Base-by-base conservation (phyloP, 2,888 invertebrate species). In the Xylocampa areola region DNA sequence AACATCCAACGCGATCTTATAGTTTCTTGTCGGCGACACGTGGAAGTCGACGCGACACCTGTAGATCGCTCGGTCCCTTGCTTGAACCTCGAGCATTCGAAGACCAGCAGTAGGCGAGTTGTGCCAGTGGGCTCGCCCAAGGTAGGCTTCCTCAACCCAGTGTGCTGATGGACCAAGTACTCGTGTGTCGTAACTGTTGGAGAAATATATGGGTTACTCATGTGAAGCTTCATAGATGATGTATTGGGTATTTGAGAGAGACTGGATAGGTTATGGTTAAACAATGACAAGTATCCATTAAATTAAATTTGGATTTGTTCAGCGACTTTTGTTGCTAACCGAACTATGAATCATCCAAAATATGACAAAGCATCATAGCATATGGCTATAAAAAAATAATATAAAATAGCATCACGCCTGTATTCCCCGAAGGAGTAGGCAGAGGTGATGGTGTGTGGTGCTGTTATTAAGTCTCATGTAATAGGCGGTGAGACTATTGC, bases 1-100 rank as follows among this genome's bases (percentile, higher is more conserved):
- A 68, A 97, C 96, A 77, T 96, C 95, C 47, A 97, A 95, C 57
- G 96, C 95, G 58, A 97, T 95, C 75, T 96, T 95, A 59, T 96
- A 96, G 85, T 97, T 97, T 72, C 96, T 95, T 19, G 97, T 97
- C 0, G 96, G 97, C 13, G 97, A 97, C 60, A 96, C 95, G 75
- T 89, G 88, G 68, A 89, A 94, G 81, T 94, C 93, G 8, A 94
- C 93, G 8, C 93, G 82, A 68, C 93, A 94, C 40, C 92, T 78
- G 68, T 93, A 94, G 3, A 83, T 81, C 4, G 91, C 91, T 16
- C 92, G 78, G 47, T 94, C 93, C 2, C 84, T 72, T 0, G 90
- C 70, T 60, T 89, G 86, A 1, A 94, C 86, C 30, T 87, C 78
- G 5, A 77, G 77, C 11, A 94, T 68, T 2, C 82, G 86, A 1